These are phyloP conservation scores for Puffinus mauretanicus DNA, from an alignment of 2,113 vertebrate species.

Conservation along the genomic window DNA sequence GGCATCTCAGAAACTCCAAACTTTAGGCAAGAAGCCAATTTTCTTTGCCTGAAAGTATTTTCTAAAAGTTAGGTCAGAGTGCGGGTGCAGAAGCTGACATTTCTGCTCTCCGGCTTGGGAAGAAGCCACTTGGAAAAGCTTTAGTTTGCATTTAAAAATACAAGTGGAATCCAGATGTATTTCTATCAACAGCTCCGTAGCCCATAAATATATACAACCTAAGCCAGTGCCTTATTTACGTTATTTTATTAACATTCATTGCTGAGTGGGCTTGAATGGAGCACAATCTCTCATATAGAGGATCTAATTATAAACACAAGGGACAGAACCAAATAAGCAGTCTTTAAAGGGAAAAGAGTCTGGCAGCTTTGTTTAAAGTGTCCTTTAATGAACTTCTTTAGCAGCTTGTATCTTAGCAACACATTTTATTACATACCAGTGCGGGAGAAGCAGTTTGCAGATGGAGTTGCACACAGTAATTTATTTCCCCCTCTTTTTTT, in stretches of 20 bases:
- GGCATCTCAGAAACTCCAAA: background rate
- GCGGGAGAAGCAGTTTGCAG: slow-evolving; percentile 70
- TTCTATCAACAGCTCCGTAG: background rate
- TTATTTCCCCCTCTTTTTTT: slow-evolving; percentile 41
- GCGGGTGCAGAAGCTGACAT: background rate
- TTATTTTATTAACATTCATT: slow-evolving; percentile 63
- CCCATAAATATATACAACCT: background rate
- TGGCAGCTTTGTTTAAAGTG: slow-evolving; percentile 76
- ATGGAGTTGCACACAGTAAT: slow-evolving; percentile 71
- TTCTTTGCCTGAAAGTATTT: background rate
- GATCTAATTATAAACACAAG: slow-evolving; percentile 77
- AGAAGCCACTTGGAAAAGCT: background rate
- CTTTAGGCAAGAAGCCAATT: background rate
- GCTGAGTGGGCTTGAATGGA: slow-evolving; percentile 66
- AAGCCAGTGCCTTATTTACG: slow-evolving; percentile 18
- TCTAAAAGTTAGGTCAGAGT: slow-evolving; percentile 13
- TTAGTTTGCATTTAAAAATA: slow-evolving; percentile 28
- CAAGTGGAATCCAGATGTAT: background rate
- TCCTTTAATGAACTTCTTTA: slow-evolving; percentile 87
- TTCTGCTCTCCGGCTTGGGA: background rate
- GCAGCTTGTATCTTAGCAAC: slow-evolving; percentile 86
- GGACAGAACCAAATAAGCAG: slow-evolving; percentile 68
- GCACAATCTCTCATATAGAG: slow-evolving; percentile 10
- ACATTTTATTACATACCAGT: slow-evolving; percentile 76
- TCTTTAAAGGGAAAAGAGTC: slow-evolving; percentile 70